Evolutionary conservation across 2,888 invertebrate species (phyloP).

Genomic region (Clepsis dumicolana): DNA sequence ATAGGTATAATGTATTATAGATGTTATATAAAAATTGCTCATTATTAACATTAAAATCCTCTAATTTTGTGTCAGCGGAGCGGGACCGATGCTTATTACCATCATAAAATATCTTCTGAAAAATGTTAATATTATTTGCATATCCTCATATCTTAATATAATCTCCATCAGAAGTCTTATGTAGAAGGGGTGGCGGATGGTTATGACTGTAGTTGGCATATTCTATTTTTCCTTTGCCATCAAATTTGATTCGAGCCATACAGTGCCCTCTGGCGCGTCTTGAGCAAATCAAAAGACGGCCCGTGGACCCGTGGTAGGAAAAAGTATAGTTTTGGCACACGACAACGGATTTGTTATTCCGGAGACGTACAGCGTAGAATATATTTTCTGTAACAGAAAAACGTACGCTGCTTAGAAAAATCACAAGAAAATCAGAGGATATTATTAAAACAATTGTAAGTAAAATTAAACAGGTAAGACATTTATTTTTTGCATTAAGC

Average conservation of each 20-base stretch:
- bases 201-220: slow-evolving; percentile 42
- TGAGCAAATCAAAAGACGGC: slow-evolving; percentile 34
- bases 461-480: too few species aligned
- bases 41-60: too few species aligned
- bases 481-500: too few species aligned
- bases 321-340: slow-evolving; percentile 43
- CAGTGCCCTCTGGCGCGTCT: slow-evolving; percentile 30
- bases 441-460: too few species aligned
- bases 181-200: slow-evolving; percentile 43
- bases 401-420: not conserved
- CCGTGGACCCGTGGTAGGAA: slow-evolving; percentile 30
- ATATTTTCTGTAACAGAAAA: slow-evolving; percentile 27
- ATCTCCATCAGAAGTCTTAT: slow-evolving; percentile 34
- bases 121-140: too few species aligned
- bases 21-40: too few species aligned
- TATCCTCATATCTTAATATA: slow-evolving; percentile 39
- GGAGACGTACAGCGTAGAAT: slow-evolving; percentile 34
- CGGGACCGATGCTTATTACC: too few species aligned
- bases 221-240: slow-evolving; percentile 32
- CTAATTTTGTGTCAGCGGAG: too few species aligned
- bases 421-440: not conserved
- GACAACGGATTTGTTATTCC: slow-evolving; percentile 37
- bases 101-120: too few species aligned
- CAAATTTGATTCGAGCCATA: slow-evolving; percentile 34
- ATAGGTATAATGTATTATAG: too few species aligned